A percentile compares a stretch with the other conserved stretches of the same genome.
These are phyloP conservation scores for Diarsia rubi DNA, from an alignment of 2,888 invertebrate species.

Conservation along the genomic window DNA sequence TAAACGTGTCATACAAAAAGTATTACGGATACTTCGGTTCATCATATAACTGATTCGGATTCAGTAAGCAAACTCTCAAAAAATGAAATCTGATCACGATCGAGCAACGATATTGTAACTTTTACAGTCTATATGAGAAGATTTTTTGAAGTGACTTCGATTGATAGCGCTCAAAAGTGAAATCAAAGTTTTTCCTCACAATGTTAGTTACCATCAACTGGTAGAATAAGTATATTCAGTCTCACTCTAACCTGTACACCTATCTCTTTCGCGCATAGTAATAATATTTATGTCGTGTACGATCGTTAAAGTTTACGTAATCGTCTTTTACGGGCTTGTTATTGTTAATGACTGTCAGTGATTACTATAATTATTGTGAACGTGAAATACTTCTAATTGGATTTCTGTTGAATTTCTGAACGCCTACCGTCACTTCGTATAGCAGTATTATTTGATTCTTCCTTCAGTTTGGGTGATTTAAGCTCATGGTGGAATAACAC, in stretches of 20 bases:
- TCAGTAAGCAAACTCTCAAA: background rate
- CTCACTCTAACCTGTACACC: slow-evolving; percentile 16
- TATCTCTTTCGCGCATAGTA: slow-evolving; percentile 38
- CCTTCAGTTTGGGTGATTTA: background rate
- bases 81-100: background rate
- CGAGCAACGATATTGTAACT: background rate
- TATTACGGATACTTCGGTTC: background rate
- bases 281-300: slow-evolving; percentile 57
- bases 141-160: background rate
- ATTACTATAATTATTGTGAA: slow-evolving; percentile 45
- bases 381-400: slow-evolving; percentile 30
- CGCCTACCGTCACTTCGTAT: background rate
- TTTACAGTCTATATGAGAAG: background rate
- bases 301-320: slow-evolving; percentile 62
- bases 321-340: slow-evolving; percentile 65
- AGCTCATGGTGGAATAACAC: background rate
- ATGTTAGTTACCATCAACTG: background rate
- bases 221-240: background rate
- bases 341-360: slow-evolving; percentile 56
- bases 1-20: background rate
- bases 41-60: background rate
- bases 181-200: background rate
- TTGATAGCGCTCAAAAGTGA: background rate
- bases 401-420: slow-evolving; percentile 47
- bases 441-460: background rate